Evolutionary conservation across 2,888 invertebrate species (phyloP).

Genomic region (Drosophila pseudotalamancana): DNA sequence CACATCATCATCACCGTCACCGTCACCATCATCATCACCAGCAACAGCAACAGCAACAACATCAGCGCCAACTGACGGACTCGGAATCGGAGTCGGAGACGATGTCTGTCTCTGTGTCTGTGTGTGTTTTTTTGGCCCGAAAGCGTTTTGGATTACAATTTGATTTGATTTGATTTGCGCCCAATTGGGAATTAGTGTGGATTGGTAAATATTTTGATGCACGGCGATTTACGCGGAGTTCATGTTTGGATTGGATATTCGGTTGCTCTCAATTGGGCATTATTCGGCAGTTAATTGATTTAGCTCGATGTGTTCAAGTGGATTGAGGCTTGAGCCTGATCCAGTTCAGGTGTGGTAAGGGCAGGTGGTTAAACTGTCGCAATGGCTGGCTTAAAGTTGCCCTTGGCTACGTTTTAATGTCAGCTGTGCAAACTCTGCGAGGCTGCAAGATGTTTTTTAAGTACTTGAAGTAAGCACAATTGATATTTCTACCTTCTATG

Average conservation of each 20-base stretch:
- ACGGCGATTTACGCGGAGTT: slow-evolving; percentile 52
- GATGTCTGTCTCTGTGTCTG: slow-evolving; percentile 1
- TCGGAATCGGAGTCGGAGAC: neutral
- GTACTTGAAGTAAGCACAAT: neutral
- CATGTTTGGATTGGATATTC: slow-evolving; percentile 57
- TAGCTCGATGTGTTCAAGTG: slow-evolving; percentile 32
- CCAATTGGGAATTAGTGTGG: slow-evolving; percentile 81
- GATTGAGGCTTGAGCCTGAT: slow-evolving; percentile 16
- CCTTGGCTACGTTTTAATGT: neutral
- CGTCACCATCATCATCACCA: slow-evolving; percentile 37
- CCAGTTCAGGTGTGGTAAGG: neutral
- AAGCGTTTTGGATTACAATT: slow-evolving; percentile 77
- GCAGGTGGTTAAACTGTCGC: slow-evolving; percentile 42
- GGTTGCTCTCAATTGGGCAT: slow-evolving; percentile 34
- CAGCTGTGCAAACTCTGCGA: slow-evolving; percentile 49
- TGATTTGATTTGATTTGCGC: slow-evolving; percentile 75
- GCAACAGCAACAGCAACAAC: slow-evolving; percentile 27
- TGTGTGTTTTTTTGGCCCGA: slow-evolving; percentile 49
- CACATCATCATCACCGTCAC: slow-evolving; percentile 80
- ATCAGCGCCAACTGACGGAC: slow-evolving; percentile 28
- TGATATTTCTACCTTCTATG: neutral
- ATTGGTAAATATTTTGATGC: slow-evolving; percentile 81
- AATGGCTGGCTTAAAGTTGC: neutral
- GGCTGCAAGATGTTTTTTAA: neutral
- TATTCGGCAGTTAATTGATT: slow-evolving; percentile 65